Evolutionary conservation across 2,797 vertebrate genomes (phyloP), one percentile per base, ranked within the genome.

Genomic region (Lacerta viridis): DNA sequence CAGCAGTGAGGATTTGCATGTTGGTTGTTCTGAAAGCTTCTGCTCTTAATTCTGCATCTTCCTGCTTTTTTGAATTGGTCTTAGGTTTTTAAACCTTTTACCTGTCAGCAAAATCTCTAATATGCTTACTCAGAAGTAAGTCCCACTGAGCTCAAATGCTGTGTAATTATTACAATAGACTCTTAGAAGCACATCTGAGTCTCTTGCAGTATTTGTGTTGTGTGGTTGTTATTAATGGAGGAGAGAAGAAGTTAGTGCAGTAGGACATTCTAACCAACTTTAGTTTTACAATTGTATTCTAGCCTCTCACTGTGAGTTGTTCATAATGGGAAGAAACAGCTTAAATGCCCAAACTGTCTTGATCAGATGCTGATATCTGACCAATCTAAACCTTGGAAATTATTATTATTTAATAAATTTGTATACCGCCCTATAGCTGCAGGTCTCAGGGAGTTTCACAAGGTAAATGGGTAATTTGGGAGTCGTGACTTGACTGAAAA

Each of bases 11-110:
- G 29, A 86, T 71, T 74, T 72, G 10, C 18, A 33, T 72, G 77
- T 46, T 74, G 79, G 29, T 74, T 55, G 81, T 82, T 82, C 86
- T 64, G 59, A 66, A 82, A 23, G 23, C 9, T 66, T 25, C 43
- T 41, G 17, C 36, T 64, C 7, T 64, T 68, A 36, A 13, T 50
- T 77, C 61, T 55, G 50, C 82, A 11, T 36, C 46, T 5, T 43
- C 6, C 36, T 75, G n/a, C 33, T 80, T 80, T 29, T 85, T 68
- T 39, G 43, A n/a, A 71, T 18, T 80, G n/a, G 55, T 43, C 20
- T 81, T 75, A 81, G 55, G 79, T 86, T 86, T 79, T 55, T 27
- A 43, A 39, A 5, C 7, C 10, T 29, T 20, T 33, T 64, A 41
- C 9, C 17, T 80, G 66, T 72, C n/a, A 55, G 23, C 9, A 41